Conservation (phyloP, 2,888 invertebrate genomes). For the Metalampra italica region DNA sequence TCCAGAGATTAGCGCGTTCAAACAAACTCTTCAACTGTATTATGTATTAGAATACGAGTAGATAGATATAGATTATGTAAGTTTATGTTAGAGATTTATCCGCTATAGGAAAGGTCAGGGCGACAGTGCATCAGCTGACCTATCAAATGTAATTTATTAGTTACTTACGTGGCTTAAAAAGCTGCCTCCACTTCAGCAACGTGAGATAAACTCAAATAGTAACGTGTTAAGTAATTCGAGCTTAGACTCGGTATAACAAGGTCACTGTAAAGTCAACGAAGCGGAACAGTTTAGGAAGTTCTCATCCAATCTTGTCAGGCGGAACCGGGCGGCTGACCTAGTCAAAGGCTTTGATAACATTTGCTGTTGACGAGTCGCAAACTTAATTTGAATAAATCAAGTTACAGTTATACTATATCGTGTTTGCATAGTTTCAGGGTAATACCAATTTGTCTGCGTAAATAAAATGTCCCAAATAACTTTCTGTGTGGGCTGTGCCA, state of each 20-base stretch:
- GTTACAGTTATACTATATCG: constrained; percentile 43
- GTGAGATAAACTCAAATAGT: constrained; percentile 14
- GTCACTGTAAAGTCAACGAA: constrained; percentile 53
- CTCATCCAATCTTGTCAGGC: constrained; percentile 48
- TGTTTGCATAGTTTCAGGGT: constrained; percentile 8
- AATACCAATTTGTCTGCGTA: too few species aligned
- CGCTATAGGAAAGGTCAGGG: too few species aligned
- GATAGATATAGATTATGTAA: too few species aligned
- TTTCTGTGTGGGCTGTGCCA: too few species aligned
- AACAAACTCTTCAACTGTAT: too few species aligned
- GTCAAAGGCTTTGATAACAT: constrained; percentile 60
- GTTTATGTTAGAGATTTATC: too few species aligned
- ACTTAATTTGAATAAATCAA: constrained; percentile 66
- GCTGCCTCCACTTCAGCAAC: neutral
- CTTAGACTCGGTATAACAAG: constrained; percentile 34
- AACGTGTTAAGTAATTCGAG: constrained; percentile 21
- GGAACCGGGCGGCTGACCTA: constrained; percentile 40
- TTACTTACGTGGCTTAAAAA: too few species aligned
- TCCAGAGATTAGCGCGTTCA: too few species aligned
- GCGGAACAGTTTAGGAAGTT: constrained; percentile 57
- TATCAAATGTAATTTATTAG: too few species aligned
- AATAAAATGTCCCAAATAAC: too few species aligned
- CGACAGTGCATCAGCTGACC: too few species aligned
- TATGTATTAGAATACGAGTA: too few species aligned
- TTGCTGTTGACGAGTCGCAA: constrained; percentile 47